These are phyloP conservation scores for Sitophilus oryzae DNA, from an alignment of 1,140 invertebrate species.

Conservation along the genomic window DNA sequence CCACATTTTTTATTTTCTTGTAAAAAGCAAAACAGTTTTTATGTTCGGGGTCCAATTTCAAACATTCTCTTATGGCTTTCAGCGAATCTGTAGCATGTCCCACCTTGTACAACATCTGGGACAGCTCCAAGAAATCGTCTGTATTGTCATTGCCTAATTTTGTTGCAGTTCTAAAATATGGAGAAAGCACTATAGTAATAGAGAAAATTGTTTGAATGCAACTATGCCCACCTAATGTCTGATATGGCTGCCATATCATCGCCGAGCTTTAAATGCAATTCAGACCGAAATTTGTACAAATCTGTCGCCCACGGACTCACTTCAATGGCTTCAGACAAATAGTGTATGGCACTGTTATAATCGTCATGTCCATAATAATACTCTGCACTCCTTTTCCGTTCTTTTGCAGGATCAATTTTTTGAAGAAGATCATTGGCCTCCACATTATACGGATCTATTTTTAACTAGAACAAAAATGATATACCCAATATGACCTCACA, in stretches of 20 bases:
- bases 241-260: constrained; percentile 83
- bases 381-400: constrained; percentile 63
- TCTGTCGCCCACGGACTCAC: constrained; percentile 83
- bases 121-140: constrained; percentile 77
- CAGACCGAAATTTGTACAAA: constrained; percentile 78
- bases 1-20: constrained; percentile 95
- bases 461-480: constrained; percentile 50
- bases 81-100: constrained; percentile 89
- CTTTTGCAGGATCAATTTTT: constrained; percentile 57
- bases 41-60: constrained; percentile 97
- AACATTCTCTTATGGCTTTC: constrained; percentile 91
- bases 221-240: constrained; percentile 64
- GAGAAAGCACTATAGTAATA: neutral
- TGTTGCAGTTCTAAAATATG: constrained; percentile 58
- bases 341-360: constrained; percentile 61
- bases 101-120: constrained; percentile 78
- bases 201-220: neutral
- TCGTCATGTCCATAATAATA: constrained; percentile 61
- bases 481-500: constrained; percentile 5
- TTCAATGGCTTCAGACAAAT: constrained; percentile 73
- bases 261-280: constrained; percentile 71
- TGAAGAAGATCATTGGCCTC: constrained; percentile 65
- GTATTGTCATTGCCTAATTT: constrained; percentile 90
- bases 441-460: constrained; percentile 67
- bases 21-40: constrained; percentile 94